A percentile compares a stretch with the other conserved stretches of the same genome.
Conservation (phyloP, 2,888 invertebrate genomes). For the Sepiola atlantica region DNA sequence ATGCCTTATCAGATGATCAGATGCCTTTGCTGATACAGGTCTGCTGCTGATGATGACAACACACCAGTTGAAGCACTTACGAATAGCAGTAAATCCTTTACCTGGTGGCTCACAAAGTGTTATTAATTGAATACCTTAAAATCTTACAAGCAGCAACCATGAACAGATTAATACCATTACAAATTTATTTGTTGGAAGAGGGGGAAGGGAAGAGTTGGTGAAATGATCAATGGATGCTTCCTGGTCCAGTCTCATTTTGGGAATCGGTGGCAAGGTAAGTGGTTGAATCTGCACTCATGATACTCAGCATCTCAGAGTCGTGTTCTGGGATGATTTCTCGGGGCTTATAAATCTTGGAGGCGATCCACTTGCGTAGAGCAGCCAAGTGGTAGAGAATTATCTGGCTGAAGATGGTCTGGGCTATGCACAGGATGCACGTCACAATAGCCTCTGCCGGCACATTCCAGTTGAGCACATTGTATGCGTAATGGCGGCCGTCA, state of each 20-base stretch:
- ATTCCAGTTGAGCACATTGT: constrained; percentile 70
- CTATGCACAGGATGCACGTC: constrained; percentile 66
- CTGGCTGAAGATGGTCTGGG: constrained; percentile 62
- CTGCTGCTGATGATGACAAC: not conserved
- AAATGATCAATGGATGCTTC: not conserved
- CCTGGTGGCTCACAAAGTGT: not conserved
- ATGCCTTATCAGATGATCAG: not conserved
- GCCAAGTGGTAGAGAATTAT: constrained; percentile 61
- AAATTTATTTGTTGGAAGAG: not conserved
- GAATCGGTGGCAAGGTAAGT: constrained; percentile 53
- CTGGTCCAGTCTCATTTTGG: not conserved
- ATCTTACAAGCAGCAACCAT: not conserved
- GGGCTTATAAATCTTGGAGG: constrained; percentile 55
- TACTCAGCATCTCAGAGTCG: constrained; percentile 60
- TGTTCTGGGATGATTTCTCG: constrained; percentile 51
- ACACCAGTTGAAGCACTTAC: not conserved
- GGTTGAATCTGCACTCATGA: constrained; percentile 52
- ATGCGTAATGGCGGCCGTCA: constrained; percentile 67
- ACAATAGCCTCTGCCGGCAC: constrained; percentile 67
- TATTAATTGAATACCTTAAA: not conserved
- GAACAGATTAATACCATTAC: not conserved
- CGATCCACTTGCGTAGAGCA: constrained; percentile 58
- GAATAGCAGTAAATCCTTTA: not conserved
- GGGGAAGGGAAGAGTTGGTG: no score
- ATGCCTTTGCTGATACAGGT: not conserved